phyloP scores from a whole-genome alignment of 2,113 vertebrate species.

The Lophius piscatorius region DNA sequence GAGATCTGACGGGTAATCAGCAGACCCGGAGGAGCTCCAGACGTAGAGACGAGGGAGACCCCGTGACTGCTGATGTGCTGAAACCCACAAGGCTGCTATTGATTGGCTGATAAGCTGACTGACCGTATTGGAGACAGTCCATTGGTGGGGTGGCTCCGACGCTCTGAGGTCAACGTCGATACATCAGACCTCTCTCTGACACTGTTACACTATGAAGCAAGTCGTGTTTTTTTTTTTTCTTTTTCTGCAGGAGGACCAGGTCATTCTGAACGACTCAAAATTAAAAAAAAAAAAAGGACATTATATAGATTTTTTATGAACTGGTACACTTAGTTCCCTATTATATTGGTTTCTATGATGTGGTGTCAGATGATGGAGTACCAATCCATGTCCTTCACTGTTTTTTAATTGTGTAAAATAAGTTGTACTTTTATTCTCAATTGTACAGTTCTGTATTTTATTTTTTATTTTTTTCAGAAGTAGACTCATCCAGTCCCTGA shows the following conservation, averaged over 20 bases:
- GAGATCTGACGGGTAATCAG: slow-evolving; percentile 79
- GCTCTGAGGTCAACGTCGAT: slow-evolving; percentile 4
- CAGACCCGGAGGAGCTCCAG: slow-evolving; percentile 7
- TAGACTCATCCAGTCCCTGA: slow-evolving; percentile 33
- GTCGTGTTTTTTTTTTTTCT: too few species aligned
- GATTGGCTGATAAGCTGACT: slow-evolving; percentile 46
- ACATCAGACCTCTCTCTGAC: slow-evolving; percentile 11
- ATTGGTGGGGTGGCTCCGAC: background rate
- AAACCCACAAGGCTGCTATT: slow-evolving; percentile 30
- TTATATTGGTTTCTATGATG: background rate
- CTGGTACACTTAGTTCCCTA: slow-evolving; percentile 14
- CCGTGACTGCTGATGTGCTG: slow-evolving; percentile 36
- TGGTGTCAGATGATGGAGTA: slow-evolving; percentile 16
- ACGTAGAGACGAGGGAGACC: slow-evolving; percentile 4
- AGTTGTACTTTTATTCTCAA: slow-evolving; percentile 36
- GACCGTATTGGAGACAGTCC: slow-evolving; percentile 34
- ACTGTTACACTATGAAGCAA: slow-evolving; percentile 56
- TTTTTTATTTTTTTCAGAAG: slow-evolving; percentile 40
- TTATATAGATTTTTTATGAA: slow-evolving; percentile 9
- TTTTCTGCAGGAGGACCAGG: slow-evolving; percentile 25
- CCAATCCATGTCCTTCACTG: slow-evolving; percentile 8
- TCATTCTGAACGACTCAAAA: slow-evolving; percentile 1
- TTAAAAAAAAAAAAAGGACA: slow-evolving; percentile 24
- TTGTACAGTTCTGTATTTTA: slow-evolving; percentile 54
- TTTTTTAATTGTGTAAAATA: slow-evolving; percentile 64